phyloP scores from a whole-genome alignment of 2,113 vertebrate species.

The Ariopsis seemanni region DNA sequence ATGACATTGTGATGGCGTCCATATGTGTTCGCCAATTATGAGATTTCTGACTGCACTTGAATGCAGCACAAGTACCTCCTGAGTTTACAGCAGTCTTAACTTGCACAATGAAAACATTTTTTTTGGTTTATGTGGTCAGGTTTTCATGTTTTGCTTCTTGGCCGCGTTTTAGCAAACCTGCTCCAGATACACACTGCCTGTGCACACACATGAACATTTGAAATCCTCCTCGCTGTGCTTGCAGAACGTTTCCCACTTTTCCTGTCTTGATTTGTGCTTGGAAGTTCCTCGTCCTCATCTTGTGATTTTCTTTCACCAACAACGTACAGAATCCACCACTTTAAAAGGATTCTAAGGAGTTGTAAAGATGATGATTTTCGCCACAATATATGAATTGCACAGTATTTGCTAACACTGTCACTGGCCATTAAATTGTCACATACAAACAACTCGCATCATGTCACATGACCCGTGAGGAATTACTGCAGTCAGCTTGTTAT shows the following conservation, averaged over 20 bases:
- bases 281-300: not conserved
- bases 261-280: not conserved
- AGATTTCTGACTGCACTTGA: no score
- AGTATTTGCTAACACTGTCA: not conserved
- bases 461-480: not conserved
- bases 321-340: no score
- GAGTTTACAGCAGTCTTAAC: no score
- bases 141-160: no score
- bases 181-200: no score
- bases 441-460: no score
- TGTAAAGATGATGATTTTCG: not conserved
- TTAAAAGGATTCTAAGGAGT: no score
- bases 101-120: no score
- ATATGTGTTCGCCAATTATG: no score
- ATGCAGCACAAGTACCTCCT: no score
- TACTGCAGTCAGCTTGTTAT: not conserved
- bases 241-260: not conserved
- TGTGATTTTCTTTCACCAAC: not conserved
- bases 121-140: no score
- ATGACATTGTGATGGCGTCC: no score
- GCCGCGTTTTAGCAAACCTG: not conserved
- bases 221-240: not conserved
- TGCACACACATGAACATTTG: not conserved
- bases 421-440: not conserved
- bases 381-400: not conserved